Conservation (phyloP, 1,140 invertebrate genomes). For the Drosophila asahinai region DNA sequence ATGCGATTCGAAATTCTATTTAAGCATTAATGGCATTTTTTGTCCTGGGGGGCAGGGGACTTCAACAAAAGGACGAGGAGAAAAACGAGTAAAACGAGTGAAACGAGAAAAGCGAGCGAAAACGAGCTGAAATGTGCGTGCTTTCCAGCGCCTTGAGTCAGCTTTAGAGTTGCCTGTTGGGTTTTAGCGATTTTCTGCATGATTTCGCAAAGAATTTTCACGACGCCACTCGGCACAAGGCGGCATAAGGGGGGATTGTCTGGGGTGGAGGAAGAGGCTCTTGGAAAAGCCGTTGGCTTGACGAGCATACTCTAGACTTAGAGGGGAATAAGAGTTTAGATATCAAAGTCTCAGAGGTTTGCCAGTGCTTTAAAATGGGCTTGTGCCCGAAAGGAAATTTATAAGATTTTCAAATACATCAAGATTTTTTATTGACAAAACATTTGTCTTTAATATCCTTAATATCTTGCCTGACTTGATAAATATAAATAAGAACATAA, state of each 20-base stretch:
- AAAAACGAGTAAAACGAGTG: not conserved
- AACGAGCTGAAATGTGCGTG: slow-evolving; percentile 45
- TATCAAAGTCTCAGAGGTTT: not conserved
- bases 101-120: slow-evolving; percentile 9
- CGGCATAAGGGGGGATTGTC: not conserved
- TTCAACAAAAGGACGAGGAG: not conserved
- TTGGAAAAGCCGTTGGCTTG: slow-evolving; percentile 25
- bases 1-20: slow-evolving; percentile 69
- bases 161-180: slow-evolving; percentile 34
- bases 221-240: not conserved
- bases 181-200: slow-evolving; percentile 59
- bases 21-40: slow-evolving; percentile 67
- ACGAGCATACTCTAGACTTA: slow-evolving; percentile 11
- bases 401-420: too few relatives aligned
- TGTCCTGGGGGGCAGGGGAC: not conserved
- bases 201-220: slow-evolving; percentile 61
- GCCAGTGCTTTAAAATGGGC: not conserved
- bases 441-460: too few relatives aligned
- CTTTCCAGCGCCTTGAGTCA: slow-evolving; percentile 34
- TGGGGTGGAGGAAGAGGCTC: not conserved
- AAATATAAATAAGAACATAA: too few relatives aligned
- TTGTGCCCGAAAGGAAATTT: too few relatives aligned
- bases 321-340: not conserved
- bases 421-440: too few relatives aligned
- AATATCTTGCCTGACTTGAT: too few relatives aligned